Base-by-base conservation (phyloP, 2,113 vertebrate species). In the Silurus asotus region DNA sequence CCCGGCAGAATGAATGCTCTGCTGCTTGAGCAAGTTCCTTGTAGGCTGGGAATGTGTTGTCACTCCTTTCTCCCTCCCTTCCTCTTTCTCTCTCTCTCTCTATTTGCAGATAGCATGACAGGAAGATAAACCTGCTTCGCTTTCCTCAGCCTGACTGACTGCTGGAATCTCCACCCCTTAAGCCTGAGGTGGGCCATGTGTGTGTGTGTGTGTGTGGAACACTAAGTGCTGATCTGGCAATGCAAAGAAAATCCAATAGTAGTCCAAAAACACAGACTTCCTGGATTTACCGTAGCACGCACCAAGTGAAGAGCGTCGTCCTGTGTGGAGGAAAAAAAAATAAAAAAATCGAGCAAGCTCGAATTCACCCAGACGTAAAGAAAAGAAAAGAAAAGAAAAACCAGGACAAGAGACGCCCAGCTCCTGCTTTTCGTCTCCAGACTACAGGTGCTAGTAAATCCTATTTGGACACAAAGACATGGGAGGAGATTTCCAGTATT, bases 381-480 rank as follows among this genome's bases (percentile, higher is more conserved):
- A 14, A 14, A 17, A 14, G 13, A 13, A 58, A 58, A 3, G 0
- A 13, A n/a, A 48, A n/a, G 25, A 4, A 37, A 15, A 25, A 0
- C 19, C 25, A 78, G 53, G 28, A 78, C 55, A 78, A 8, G 1
- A 17, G 14, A n/a, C 8, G 48, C 23, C 72, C 51, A 48, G 72
- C 7, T 13, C 72, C 48, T 61, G 9, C 17, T 45, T 80, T 8
- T 19, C 5, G 77, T 45, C 25, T 59, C 77, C 56, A 79, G 55
- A 79, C 74, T 76, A 76, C 77, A 80, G 76, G 55, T 80, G 77
- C 25, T 56, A 45, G 70, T 83, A 88, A 93, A 94, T 93, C 93
- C 91, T 88, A 93, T 93, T 94, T 94, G 9, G 11, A 62, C 15
- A n/a, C 53, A 64, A 81, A 79, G 84, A 65, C 7, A 64, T 59